Evolutionary conservation across 2,113 vertebrate genomes (phyloP).

Genomic region (Lamprologus callipterus): DNA sequence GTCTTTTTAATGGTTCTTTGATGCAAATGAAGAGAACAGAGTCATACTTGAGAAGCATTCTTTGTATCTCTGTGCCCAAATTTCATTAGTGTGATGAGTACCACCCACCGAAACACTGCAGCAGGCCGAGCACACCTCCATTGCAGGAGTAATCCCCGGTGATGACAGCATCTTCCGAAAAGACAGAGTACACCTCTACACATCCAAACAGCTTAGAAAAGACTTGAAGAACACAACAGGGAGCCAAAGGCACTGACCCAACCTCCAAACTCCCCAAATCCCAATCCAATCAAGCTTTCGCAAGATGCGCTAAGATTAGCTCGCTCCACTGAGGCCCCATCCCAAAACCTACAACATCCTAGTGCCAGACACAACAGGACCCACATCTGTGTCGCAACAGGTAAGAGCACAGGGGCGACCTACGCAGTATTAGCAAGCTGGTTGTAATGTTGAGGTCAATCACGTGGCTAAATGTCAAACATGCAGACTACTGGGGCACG

Average conservation of each 20-base stretch:
- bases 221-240: neutral
- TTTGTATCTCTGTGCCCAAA: neutral
- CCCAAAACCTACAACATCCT: neutral
- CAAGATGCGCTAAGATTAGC: neutral
- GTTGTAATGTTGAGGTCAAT: neutral
- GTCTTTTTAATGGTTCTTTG: neutral
- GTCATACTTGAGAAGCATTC: neutral
- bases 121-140: neutral
- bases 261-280: neutral
- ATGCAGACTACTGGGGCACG: neutral
- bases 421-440: neutral
- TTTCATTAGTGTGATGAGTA: neutral
- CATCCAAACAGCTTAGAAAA: neutral
- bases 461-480: neutral
- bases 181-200: neutral
- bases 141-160: neutral
- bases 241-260: neutral
- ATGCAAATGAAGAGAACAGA: neutral
- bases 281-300: neutral
- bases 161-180: neutral
- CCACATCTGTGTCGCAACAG: neutral
- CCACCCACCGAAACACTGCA: neutral
- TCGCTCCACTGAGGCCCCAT: neutral
- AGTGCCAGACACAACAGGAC: neutral
- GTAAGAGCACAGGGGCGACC: neutral